A percentile compares a stretch with the other conserved stretches of the same genome.
Conservation (phyloP, 2,888 invertebrate species). For the Dicyrtomina minuta region DNA sequence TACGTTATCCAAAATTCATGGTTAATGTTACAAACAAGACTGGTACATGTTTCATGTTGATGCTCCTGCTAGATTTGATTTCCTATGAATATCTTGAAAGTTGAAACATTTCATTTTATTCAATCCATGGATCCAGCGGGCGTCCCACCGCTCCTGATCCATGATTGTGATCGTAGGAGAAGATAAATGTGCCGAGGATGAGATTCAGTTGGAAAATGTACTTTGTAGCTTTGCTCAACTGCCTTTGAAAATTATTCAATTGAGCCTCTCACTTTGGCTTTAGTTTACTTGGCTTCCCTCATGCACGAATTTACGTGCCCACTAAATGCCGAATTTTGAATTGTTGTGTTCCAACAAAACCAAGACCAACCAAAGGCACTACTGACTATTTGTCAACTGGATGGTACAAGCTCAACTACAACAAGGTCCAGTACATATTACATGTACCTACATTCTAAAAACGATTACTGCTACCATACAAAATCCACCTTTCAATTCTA, state of each 20-base stretch:
- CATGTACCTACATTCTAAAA: background rate
- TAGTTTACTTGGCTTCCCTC: background rate
- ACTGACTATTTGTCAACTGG: background rate
- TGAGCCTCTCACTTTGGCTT: background rate
- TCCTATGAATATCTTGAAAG: background rate
- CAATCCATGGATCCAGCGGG: slow-evolving; percentile 25
- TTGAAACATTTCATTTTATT: background rate
- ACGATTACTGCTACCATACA: too few relatives aligned
- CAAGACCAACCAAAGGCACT: background rate
- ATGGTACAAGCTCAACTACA: background rate
- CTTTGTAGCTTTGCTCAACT: slow-evolving; percentile 22
- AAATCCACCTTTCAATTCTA: slow-evolving; percentile 1
- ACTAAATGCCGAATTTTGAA: background rate
- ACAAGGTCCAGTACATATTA: background rate
- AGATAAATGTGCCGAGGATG: slow-evolving; percentile 34
- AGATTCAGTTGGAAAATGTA: slow-evolving; percentile 32
- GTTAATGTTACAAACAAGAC: too few relatives aligned
- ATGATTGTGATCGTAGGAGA: slow-evolving; percentile 32
- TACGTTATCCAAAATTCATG: too few relatives aligned
- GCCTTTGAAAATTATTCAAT: too few relatives aligned
- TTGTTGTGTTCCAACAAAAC: background rate
- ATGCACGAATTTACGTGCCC: slow-evolving; percentile 9
- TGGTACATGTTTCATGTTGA: too few relatives aligned
- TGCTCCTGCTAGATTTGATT: background rate
- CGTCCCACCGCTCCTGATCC: slow-evolving; percentile 14